phyloP scores from a whole-genome alignment of 2,888 invertebrate species.

The Isoperla grammatica region DNA sequence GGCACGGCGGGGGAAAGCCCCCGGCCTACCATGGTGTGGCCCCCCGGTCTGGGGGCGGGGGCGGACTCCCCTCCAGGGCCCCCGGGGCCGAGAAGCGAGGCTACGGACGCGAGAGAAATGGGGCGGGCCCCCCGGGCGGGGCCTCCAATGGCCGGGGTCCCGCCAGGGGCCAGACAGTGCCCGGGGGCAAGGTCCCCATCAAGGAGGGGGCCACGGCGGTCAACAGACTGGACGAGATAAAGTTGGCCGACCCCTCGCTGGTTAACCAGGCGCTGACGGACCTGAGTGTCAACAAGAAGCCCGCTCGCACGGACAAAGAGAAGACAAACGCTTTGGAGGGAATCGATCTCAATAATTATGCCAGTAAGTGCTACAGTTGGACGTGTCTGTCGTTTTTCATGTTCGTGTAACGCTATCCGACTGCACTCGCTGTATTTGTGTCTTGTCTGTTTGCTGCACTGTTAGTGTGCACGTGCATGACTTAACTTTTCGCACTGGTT shows the following conservation, averaged over 20 bases:
- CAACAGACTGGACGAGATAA: constrained; percentile 51
- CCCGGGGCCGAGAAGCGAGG: constrained; percentile 41
- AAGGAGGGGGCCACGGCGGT: constrained; percentile 42
- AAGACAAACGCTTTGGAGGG: constrained; percentile 47
- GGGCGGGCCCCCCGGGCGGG: background rate
- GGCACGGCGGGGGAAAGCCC: constrained; percentile 38
- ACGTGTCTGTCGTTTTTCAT: background rate
- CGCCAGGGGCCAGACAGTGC: background rate
- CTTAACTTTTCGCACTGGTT: too few relatives aligned
- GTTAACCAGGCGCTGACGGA: constrained; percentile 51
- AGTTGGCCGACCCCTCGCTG: constrained; percentile 48
- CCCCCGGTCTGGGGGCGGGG: constrained; percentile 24
- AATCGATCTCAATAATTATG: constrained; percentile 51
- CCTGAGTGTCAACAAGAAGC: constrained; percentile 39
- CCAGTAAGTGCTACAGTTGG: constrained; percentile 41
- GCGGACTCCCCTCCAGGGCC: constrained; percentile 36
- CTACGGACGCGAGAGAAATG: constrained; percentile 8
- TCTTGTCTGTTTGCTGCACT: too few relatives aligned
- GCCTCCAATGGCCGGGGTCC: background rate
- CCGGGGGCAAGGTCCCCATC: constrained; percentile 34
- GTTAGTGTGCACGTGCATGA: too few relatives aligned
- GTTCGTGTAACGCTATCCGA: background rate
- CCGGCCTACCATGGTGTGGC: constrained; percentile 24
- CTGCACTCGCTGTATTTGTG: background rate
- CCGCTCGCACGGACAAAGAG: constrained; percentile 41